Evolutionary conservation across 1,140 invertebrate genomes (phyloP), one percentile per base, ranked within the genome.

Genomic region (Drosophila malerkotliana): DNA sequence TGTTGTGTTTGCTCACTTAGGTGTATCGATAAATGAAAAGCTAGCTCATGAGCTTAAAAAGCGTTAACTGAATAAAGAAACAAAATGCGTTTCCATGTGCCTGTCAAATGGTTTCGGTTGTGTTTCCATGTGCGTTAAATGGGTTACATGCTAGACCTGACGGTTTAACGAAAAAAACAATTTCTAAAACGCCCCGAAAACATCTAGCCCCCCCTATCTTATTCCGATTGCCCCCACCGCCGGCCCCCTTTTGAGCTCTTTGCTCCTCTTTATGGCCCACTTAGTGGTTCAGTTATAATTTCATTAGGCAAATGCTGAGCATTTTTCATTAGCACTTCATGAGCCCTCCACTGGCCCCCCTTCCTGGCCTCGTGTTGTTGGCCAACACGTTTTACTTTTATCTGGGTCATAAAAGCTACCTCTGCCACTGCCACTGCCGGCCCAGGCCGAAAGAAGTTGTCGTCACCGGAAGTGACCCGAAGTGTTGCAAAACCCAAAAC

Each of bases 231-330:
- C 39, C 39, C n/a, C 39, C 1, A 34, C 32, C 41, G 34, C 8
- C 7, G 34, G 0, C 26, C 26, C 26, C 26, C 34, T 14, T 44
- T 5, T 30, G 6, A 32, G 28, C 52, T 74, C 24, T 44, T 39
- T 32, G 26, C 53, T 53, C 26, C 72, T 74, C 69, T 73, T 73
- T 73, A 73, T 73, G 71, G 71, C 71, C 54, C 81, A 87, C 79
- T 87, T 87, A 88, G 79, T 88, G 69, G 75, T 48, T 79, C 60
- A 34, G 76, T 73, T 79, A 88, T 88, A 88, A 88, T 88, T 88
- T 88, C 79, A 88, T 88, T 88, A 88, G 63, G 79, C 76, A 88
- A 88, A 88, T 74, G 83, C 72, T 88, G 76, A 88, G 61, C 84
- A 82, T 77, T 88, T 88, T 88, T 88, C 83, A 88, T 88, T 88